These are phyloP conservation scores for Megaceryle alcyon DNA, from an alignment of 2,797 vertebrate species.

Conservation along the genomic window DNA sequence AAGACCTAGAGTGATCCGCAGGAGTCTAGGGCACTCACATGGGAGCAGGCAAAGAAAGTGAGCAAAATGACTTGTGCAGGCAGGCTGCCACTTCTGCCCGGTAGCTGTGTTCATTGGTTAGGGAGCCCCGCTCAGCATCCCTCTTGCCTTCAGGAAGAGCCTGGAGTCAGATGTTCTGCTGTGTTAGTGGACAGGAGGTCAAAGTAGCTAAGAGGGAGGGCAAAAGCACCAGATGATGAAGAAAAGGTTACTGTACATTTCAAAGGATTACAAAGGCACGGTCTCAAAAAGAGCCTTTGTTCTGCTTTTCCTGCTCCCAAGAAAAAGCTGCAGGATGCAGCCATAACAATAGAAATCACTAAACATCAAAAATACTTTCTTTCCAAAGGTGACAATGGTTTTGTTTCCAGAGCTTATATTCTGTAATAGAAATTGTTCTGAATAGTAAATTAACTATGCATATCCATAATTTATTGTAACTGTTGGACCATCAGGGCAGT, in stretches of 20 bases:
- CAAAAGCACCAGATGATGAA: not conserved
- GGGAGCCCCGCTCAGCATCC: not conserved
- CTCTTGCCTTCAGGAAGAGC: not conserved
- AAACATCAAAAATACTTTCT: not conserved
- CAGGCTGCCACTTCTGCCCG: not conserved
- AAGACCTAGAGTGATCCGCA: not conserved
- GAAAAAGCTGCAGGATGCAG: not conserved
- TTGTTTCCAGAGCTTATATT: not conserved
- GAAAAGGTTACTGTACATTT: not conserved
- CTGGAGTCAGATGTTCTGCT: not conserved
- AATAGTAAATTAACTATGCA: constrained; percentile 28
- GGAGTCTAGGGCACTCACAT: constrained; percentile 1
- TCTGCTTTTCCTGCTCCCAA: not conserved
- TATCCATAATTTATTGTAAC: constrained; percentile 16
- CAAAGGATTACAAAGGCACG: not conserved
- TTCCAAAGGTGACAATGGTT: not conserved
- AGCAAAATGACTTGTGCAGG: not conserved
- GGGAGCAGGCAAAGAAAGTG: not conserved
- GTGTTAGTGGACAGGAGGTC: not conserved
- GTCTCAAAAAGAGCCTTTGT: not conserved
- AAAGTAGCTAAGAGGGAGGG: not conserved
- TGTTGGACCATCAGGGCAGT: not conserved
- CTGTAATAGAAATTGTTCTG: not conserved
- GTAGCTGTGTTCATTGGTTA: not conserved
- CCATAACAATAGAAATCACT: not conserved